Evolutionary conservation across 1,140 invertebrate genomes (phyloP), one percentile per base, ranked within the genome.

Genomic region (Drosophila santomea): DNA sequence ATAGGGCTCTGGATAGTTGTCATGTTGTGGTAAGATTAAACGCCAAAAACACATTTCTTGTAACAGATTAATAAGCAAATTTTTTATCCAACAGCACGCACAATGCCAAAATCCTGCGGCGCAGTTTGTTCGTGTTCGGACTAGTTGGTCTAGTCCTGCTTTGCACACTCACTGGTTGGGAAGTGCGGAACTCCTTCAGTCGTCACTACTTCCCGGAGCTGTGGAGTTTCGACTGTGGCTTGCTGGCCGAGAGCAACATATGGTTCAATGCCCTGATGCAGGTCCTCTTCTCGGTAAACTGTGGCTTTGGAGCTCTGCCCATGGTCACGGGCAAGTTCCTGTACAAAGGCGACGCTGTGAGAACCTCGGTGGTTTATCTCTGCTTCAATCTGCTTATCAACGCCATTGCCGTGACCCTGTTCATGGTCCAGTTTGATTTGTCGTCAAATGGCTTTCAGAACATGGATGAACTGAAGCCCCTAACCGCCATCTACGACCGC

Each of bases 271-370:
- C 91, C 3, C 25, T 92, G 28, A 78, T 91, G 69, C 92, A 92
- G 77, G 91, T 92, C 7, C 62, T 92, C 17, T 92, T 83, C 69
- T 80, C 91, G 12, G 79, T 91, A 0, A 91, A 92, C 48, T 91
- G 90, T 38, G 92, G 91, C 28, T 85, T 92, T 39, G 92, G 92
- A 14, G 77, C 82, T 4, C 54, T 92, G 51, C 91, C 92, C 11
- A 91, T 92, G 64, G n/a, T 92, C 8, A 92, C 92, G 3, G 92
- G 92, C 11, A 92, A 92, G 68, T 92, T 92, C 62, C 71, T 92
- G 17, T 92, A 92, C 63, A 92, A 92, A 72, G 91, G 92, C 6
- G 92, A 92, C 50, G 91, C 92, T 2, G 88, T 92, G 23, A 74
- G 92, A 25, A 92, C 91, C 20, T 92, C 91, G 3, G 78, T 92